Conservation (phyloP, 2,888 invertebrate genomes). For the Eulithis testata region DNA sequence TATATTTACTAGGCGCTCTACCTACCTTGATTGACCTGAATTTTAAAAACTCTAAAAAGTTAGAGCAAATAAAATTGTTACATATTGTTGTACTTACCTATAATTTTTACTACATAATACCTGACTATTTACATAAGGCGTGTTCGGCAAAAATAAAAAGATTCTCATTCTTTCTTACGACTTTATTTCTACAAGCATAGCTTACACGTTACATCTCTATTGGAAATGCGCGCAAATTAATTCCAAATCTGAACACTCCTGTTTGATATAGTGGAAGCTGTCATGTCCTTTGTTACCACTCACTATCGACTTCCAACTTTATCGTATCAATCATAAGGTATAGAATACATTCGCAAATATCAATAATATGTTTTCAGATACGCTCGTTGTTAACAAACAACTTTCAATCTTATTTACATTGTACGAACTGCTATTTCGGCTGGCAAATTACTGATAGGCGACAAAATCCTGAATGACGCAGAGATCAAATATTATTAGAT, state of each 20-base stretch:
- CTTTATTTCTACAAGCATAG: constrained; percentile 2
- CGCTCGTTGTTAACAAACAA: constrained; percentile 34
- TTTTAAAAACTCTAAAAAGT: no score
- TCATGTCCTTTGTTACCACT: constrained; percentile 55
- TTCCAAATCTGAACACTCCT: constrained; percentile 83
- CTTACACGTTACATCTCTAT: constrained; percentile 23
- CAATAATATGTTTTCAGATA: constrained; percentile 37
- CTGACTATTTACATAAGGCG: no score
- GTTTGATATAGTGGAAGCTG: constrained; percentile 81
- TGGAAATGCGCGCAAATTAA: constrained; percentile 62
- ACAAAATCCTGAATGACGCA: constrained; percentile 56
- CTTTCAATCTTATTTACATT: constrained; percentile 37
- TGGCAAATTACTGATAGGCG: constrained; percentile 37
- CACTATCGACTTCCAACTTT: constrained; percentile 23
- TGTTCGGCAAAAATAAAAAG: no score
- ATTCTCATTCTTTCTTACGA: background rate
- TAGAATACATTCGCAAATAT: constrained; percentile 14
- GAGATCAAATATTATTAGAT: constrained; percentile 47
- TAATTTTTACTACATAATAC: no score
- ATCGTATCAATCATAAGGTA: constrained; percentile 24
- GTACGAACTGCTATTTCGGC: constrained; percentile 6
- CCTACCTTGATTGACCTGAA: no score
- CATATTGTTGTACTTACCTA: no score
- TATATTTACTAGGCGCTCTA: no score
- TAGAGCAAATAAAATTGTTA: no score